Evolutionary conservation across 92 coral and sea anemone genomes (phyloP), one percentile per base, ranked within the genome.

Genomic region (Plumapathes pennacea): DNA sequence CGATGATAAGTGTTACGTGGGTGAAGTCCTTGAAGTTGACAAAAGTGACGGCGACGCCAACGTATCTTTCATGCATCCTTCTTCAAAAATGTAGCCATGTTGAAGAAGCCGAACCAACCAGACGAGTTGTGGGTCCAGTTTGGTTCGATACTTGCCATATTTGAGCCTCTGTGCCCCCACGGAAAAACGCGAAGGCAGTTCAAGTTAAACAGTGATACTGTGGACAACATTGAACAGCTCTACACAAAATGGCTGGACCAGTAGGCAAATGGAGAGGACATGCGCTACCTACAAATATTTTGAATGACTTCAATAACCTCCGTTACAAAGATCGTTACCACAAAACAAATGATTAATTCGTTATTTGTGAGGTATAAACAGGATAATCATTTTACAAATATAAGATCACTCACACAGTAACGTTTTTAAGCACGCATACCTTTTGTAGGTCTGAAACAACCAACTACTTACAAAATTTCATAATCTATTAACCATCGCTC

Each of bases 121-220:
- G 73, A 73, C 50, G 36, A 62, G 11, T 32, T 73, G 18, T 73
- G 81, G 81, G 59, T 62, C 8, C 49, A 54, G 17, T 27, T 50
- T 24, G 37, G 43, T 38, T 34, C 56, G 36, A 38, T 72, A 10
- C 15, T 72, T 44, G 47, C 45, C 17, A 23, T 38, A 38, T 48
- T 71, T 4, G 45, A 59, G 54, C 43, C 50, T 32, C 62, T 62
- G n/a, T 4, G 14, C 24, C 54, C 46, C n/a, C 21, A 34, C 21
- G 69, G 69, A n/a, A 60, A 18, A 19, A 5, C 14, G 11, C 18
- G 60, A 32, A 28, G 46, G 10, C 34, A 32, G 47, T 57, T 34
- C 59, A 40, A 44, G 46, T 59, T 47, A 17, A 41, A 49, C 36
- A 9, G 19, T 8, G 67, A 57, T 25, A 69, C 66, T 31, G 32